Conservation (phyloP, 2,113 vertebrate genomes). For the Cnemophilus loriae region DNA sequence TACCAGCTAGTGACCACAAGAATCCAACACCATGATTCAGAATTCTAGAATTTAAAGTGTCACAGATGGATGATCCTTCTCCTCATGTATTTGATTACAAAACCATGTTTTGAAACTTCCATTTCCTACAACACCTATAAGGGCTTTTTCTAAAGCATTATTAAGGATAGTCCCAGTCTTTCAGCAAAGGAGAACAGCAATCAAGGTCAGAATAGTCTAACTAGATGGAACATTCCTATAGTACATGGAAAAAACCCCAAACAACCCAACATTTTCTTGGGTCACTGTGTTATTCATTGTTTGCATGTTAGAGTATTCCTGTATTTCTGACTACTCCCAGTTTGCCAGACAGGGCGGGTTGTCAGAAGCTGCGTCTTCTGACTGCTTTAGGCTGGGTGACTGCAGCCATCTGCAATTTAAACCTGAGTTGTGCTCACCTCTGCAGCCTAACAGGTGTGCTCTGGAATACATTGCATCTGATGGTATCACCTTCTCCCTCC, state of each 20-base stretch:
- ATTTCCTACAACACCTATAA: neutral
- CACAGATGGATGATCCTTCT: neutral
- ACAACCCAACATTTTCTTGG: neutral
- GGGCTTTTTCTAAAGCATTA: neutral
- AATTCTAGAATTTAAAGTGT: neutral
- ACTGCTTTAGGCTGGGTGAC: neutral
- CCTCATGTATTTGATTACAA: neutral
- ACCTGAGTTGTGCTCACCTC: neutral
- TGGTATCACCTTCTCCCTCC: neutral
- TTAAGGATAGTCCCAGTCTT: neutral
- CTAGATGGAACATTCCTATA: neutral
- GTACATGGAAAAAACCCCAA: neutral
- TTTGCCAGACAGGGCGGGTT: neutral
- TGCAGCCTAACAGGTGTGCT: neutral
- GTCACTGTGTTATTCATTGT: neutral
- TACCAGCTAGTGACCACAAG: neutral
- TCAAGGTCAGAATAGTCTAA: neutral
- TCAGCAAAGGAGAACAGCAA: neutral
- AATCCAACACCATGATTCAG: neutral
- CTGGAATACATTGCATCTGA: rapidly evolving
- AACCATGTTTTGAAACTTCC: neutral
- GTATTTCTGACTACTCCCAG: slow-evolving; percentile 11
- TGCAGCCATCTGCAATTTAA: neutral
- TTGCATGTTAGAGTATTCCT: neutral
- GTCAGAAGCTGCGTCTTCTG: neutral